phyloP scores from a whole-genome alignment of 1,140 invertebrate genomes.

The Tenebrio molitor region DNA sequence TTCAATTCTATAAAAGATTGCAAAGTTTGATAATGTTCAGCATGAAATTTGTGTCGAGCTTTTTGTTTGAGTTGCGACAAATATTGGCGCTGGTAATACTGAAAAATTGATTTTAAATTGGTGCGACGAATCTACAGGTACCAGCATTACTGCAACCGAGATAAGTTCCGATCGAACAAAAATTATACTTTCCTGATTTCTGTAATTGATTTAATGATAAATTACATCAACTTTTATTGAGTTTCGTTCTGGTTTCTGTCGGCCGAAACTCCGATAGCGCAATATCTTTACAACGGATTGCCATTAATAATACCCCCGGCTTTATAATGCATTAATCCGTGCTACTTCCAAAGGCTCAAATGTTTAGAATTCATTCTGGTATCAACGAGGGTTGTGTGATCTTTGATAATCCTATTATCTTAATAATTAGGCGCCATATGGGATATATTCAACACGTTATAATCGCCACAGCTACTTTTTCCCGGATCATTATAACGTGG shows the following conservation, averaged over 20 bases:
- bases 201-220: slow-evolving; percentile 39
- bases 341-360: neutral
- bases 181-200: slow-evolving; percentile 36
- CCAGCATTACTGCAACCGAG: slow-evolving; percentile 23
- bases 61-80: slow-evolving; percentile 39
- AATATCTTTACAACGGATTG: slow-evolving; percentile 15
- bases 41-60: slow-evolving; percentile 22
- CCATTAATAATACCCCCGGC: slow-evolving; percentile 15
- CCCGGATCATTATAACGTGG: neutral
- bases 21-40: slow-evolving; percentile 34
- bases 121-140: slow-evolving; percentile 14
- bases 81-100: slow-evolving; percentile 33
- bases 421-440: slow-evolving; percentile 35
- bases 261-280: slow-evolving; percentile 16
- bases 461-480: neutral
- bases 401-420: slow-evolving; percentile 36
- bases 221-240: slow-evolving; percentile 37
- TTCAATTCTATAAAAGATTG: slow-evolving; percentile 37
- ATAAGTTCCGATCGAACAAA: slow-evolving; percentile 24
- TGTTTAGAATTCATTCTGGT: slow-evolving; percentile 7
- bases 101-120: slow-evolving; percentile 41
- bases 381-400: slow-evolving; percentile 24
- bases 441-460: slow-evolving; percentile 2
- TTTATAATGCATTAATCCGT: slow-evolving; percentile 28
- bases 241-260: slow-evolving; percentile 19